Percentiles rank a stretch among this genome's conserved stretches.
These are phyloP conservation scores for Perizoma affinitatum DNA, from an alignment of 2,888 invertebrate species.

Conservation along the genomic window DNA sequence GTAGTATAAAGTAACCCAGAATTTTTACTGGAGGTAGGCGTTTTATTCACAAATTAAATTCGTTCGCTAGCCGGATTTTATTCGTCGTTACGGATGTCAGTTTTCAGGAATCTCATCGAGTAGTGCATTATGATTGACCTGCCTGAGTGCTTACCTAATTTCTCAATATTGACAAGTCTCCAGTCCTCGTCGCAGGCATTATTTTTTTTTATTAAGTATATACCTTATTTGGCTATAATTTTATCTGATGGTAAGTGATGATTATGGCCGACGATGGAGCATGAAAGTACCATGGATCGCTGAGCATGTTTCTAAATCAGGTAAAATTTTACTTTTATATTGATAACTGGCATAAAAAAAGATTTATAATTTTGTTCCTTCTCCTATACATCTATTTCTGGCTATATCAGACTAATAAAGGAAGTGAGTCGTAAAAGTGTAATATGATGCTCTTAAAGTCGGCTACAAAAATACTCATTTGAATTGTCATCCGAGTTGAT, in stretches of 20 bases:
- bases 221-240: too few species aligned
- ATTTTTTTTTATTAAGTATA: not conserved
- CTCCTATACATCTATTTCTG: conserved; percentile 2
- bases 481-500: conserved; percentile 11
- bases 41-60: conserved; percentile 67
- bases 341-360: too few species aligned
- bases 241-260: too few species aligned
- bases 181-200: too few species aligned
- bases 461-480: conserved; percentile 12
- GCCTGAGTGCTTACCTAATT: too few species aligned
- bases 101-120: conserved; percentile 39
- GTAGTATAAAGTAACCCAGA: conserved; percentile 65
- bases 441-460: conserved; percentile 8
- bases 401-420: conserved; percentile 7
- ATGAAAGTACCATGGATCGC: too few species aligned
- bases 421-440: conserved; percentile 10
- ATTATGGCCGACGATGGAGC: too few species aligned
- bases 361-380: not conserved
- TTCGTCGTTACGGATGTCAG: conserved; percentile 44
- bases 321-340: too few species aligned
- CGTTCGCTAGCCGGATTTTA: conserved; percentile 56
- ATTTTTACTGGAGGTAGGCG: conserved; percentile 62
- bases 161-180: too few species aligned
- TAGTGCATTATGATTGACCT: too few species aligned
- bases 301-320: too few species aligned